Percentiles rank a stretch among this genome's conserved stretches.
Evolutionary conservation across 2,113 vertebrate genomes (phyloP).

Genomic region (Nyctibius bracteatus): DNA sequence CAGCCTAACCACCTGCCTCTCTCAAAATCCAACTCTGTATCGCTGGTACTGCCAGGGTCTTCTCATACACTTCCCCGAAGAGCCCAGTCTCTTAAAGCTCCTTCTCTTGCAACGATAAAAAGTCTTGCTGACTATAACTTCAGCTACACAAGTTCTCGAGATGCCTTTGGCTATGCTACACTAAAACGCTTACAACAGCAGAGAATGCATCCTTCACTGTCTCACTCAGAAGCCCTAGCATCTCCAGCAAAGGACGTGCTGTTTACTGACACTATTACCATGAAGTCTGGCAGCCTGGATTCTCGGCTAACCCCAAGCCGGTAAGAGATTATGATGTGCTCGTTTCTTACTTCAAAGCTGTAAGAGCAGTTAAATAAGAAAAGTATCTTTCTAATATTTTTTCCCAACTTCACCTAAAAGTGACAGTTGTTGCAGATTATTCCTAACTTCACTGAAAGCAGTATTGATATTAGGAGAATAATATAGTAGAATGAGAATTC

Average conservation of each 20-base stretch:
- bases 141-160: slow-evolving; percentile 94
- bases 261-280: slow-evolving; percentile 97
- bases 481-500: not conserved
- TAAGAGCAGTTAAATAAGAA: not conserved
- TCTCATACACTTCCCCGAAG: slow-evolving; percentile 95
- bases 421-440: not conserved
- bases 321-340: slow-evolving; percentile 62
- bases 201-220: slow-evolving; percentile 95
- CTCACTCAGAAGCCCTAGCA: slow-evolving; percentile 93
- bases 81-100: slow-evolving; percentile 95
- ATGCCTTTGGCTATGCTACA: slow-evolving; percentile 94
- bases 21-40: slow-evolving; percentile 89
- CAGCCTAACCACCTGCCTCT: slow-evolving; percentile 88
- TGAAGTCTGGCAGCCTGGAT: slow-evolving; percentile 97
- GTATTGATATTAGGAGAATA: not conserved
- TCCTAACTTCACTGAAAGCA: not conserved
- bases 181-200: slow-evolving; percentile 94
- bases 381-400: not conserved
- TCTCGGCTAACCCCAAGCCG: slow-evolving; percentile 93
- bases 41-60: slow-evolving; percentile 90
- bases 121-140: slow-evolving; percentile 95
- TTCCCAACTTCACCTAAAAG: not conserved
- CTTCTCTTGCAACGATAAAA: slow-evolving; percentile 91
- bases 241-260: slow-evolving; percentile 97
- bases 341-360: not conserved